Evolutionary conservation across 2,888 invertebrate species (phyloP).

Genomic region (Parasteatoda lunata): DNA sequence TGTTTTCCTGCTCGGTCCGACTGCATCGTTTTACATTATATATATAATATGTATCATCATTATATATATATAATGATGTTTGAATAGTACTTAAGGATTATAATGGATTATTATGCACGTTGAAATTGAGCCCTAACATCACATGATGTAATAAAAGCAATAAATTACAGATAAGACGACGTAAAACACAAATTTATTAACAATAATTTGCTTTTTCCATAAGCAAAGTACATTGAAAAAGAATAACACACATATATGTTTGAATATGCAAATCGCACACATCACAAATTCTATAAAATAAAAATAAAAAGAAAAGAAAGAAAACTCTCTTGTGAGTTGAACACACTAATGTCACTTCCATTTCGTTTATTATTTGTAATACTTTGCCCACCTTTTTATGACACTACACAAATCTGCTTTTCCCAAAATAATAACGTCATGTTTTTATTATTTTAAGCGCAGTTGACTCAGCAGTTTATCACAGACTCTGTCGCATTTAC

Average conservation of each 20-base stretch:
- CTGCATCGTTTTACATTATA: too few relatives aligned
- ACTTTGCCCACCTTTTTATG: conserved; percentile 44
- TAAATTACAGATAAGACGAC: conserved; percentile 43
- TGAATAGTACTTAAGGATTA: too few relatives aligned
- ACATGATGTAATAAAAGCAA: background rate
- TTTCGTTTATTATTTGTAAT: conserved; percentile 39
- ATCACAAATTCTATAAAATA: conserved; percentile 61
- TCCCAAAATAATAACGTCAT: conserved; percentile 1
- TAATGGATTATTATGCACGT: too few relatives aligned
- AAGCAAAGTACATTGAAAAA: conserved; percentile 61
- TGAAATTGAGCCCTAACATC: background rate
- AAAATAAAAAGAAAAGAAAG: conserved; percentile 24
- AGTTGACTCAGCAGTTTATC: conserved; percentile 65
- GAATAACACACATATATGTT: conserved; percentile 64
- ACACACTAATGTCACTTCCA: conserved; percentile 40
- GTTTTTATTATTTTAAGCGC: conserved; percentile 14
- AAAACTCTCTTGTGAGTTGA: conserved; percentile 42
- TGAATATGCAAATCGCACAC: conserved; percentile 59
- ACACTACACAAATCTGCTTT: conserved; percentile 28
- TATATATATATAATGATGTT: too few relatives aligned
- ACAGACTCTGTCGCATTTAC: conserved; percentile 66
- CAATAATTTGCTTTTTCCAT: conserved; percentile 55
- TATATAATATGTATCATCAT: too few relatives aligned
- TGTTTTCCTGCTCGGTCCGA: too few relatives aligned
- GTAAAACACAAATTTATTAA: conserved; percentile 68